Evolutionary conservation across 1,140 invertebrate genomes (phyloP), one percentile per base, ranked within the genome.

Genomic region (Musca domestica): DNA sequence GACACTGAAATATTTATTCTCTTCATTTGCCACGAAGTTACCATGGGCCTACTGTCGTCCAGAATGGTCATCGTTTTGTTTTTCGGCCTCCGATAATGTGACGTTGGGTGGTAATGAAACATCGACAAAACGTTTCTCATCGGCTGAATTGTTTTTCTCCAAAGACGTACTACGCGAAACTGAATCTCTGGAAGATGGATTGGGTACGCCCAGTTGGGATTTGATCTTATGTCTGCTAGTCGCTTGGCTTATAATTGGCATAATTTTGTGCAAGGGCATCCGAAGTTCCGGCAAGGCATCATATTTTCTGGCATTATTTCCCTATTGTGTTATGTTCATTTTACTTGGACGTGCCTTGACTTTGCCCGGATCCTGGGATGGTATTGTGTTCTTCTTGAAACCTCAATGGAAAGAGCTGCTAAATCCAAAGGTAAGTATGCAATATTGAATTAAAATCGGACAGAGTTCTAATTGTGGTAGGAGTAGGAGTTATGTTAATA

Each of bases 301-400:
- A 0, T 92, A 92, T 67, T 91, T 92, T 69, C 84, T 91, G 5
- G 91, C 91, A 0, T 79, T 91, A 12, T 92, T 92, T 72, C 91
- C 91, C 0, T 92, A 93, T 74, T 76, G 91, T 5, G 86, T 92
- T 2, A 85, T 93, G 76, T 80, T 88, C 2, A 87, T 87, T 14
- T 74, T 93, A 10, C 76, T 93, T 14, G 79, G 91, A 5, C 86
- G 88, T 71, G 90, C 89, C 0, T 80, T 86, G 0, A 92, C 91
- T 5, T 79, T 95, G 56, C 85, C 88, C 2, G 92, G 92, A 2
- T 89, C 92, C 2, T 80, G 74, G 1, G 82, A 88, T 51, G 92
- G 92, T 5, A 91, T 94, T 69, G 71, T 86, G 0, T 91, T 86
- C 74, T 89, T 90, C 71, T 77, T 90, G 20, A 84, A 77, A 17